Conservation (phyloP, 2,888 invertebrate genomes). For the Ceraclea dissimilis region DNA sequence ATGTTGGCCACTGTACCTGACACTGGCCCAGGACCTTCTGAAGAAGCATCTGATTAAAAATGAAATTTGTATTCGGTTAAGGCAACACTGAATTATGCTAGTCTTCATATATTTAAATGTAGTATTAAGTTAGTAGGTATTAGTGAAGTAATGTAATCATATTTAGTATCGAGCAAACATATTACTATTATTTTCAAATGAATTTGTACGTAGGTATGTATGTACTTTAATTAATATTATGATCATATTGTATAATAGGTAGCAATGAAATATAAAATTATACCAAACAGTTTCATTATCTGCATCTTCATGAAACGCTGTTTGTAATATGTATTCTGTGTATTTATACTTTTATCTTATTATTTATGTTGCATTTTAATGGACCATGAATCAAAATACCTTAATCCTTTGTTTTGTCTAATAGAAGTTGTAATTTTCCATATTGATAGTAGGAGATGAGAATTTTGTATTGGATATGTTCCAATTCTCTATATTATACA, state of each 20-base stretch:
- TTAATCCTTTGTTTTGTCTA: slow-evolving; percentile 10
- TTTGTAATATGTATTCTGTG: slow-evolving; percentile 9
- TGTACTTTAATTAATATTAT: slow-evolving; percentile 3
- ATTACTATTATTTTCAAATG: slow-evolving; percentile 7
- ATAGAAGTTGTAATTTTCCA: not conserved
- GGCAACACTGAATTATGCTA: slow-evolving; percentile 45
- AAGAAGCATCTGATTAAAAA: not conserved
- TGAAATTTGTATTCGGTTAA: slow-evolving; percentile 30
- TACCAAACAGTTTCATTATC: slow-evolving; percentile 14
- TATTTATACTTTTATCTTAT: not conserved
- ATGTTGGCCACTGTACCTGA: too few relatives aligned
- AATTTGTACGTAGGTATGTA: slow-evolving; percentile 12
- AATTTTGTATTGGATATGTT: slow-evolving; percentile 8
- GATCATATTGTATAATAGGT: slow-evolving; percentile 6
- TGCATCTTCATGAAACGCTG: slow-evolving; percentile 11
- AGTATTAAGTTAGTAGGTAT: slow-evolving; percentile 16
- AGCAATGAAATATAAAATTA: slow-evolving; percentile 15
- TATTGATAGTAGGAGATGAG: slow-evolving; percentile 14
- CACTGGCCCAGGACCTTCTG: too few relatives aligned
- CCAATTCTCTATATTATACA: slow-evolving; percentile 10
- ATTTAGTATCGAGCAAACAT: slow-evolving; percentile 5
- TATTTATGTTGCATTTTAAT: slow-evolving; percentile 1
- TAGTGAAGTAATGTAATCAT: slow-evolving; percentile 7
- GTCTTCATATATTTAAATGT: slow-evolving; percentile 33
- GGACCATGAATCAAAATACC: slow-evolving; percentile 3